Conservation (phyloP, 23 tunicate genomes). For the Trididemnum clinides region DNA sequence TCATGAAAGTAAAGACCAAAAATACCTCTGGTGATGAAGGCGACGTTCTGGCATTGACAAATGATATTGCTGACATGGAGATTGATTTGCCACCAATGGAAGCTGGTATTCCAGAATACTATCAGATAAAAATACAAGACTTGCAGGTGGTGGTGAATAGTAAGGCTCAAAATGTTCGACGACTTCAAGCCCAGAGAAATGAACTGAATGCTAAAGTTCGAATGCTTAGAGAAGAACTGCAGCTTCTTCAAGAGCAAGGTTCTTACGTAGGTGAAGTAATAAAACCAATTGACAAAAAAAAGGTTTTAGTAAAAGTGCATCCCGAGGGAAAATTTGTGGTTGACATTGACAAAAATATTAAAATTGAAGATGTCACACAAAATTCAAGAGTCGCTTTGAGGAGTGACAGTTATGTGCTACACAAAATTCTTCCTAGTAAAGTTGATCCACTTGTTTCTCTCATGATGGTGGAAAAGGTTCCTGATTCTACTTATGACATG, state of each 20-base stretch:
- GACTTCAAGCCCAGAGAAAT: conserved; percentile 96
- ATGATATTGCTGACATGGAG: conserved; percentile 70
- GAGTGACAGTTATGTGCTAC: conserved; percentile 92
- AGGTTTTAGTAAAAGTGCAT: conserved; percentile 92
- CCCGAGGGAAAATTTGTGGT: conserved; percentile 98
- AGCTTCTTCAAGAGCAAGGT: conserved; percentile 95
- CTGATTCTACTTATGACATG: conserved; percentile 99
- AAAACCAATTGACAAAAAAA: conserved; percentile 92
- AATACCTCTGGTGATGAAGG: no score
- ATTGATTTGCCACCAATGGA: conserved; percentile 73
- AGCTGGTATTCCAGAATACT: conserved; percentile 88
- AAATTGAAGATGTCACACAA: conserved; percentile 93
- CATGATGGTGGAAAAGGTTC: conserved; percentile 99
- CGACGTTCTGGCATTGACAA: conserved; percentile 66
- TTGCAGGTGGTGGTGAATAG: conserved; percentile 75
- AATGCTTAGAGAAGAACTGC: conserved; percentile 86
- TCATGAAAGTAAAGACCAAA: no score
- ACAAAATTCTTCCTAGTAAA: conserved; percentile 93
- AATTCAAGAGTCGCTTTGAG: conserved; percentile 87
- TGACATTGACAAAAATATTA: conserved; percentile 86
- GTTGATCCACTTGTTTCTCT: conserved; percentile 96
- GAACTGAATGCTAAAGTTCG: conserved; percentile 90
- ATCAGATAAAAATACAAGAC: conserved; percentile 81
- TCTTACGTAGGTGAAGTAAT: conserved; percentile 95
- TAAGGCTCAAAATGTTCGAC: conserved; percentile 85